Percentiles rank a stretch among this genome's conserved stretches.
Evolutionary conservation across 2,888 invertebrate species (phyloP).

Genomic region (Cremastobaeus sp.): DNA sequence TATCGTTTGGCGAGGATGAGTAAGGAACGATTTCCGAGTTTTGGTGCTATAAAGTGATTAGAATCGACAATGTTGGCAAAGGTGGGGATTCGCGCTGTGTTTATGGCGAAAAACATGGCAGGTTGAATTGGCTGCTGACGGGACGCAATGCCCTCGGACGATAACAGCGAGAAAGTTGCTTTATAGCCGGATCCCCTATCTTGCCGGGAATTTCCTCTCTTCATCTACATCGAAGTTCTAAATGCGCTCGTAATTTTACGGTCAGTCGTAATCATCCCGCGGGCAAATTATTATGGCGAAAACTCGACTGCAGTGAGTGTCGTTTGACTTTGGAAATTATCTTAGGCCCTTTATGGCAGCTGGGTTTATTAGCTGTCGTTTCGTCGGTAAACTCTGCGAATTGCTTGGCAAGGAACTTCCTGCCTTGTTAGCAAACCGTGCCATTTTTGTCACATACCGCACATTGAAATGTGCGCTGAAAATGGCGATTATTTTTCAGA

Average conservation of each 20-base stretch:
- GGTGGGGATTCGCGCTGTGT: slow-evolving; percentile 6
- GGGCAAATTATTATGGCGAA: slow-evolving; percentile 72
- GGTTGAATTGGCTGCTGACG: slow-evolving; percentile 43
- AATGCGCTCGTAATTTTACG: slow-evolving; percentile 71
- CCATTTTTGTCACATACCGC: too few species aligned
- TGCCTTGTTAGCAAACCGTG: too few species aligned
- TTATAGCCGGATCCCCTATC: slow-evolving; percentile 29
- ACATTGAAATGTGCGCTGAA: too few species aligned
- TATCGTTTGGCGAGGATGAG: too few species aligned
- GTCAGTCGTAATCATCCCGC: slow-evolving; percentile 70
- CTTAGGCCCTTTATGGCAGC: slow-evolving; percentile 68
- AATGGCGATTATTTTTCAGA: too few species aligned
- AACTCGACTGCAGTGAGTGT: slow-evolving; percentile 61
- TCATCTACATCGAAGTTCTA: slow-evolving; percentile 57
- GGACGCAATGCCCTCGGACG: slow-evolving; percentile 22
- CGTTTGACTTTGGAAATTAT: slow-evolving; percentile 66
- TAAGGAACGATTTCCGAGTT: too few species aligned
- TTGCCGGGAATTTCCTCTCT: slow-evolving; percentile 38
- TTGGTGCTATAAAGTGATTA: too few species aligned
- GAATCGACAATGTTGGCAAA: slow-evolving; percentile 14
- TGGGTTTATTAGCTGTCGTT: slow-evolving; percentile 73
- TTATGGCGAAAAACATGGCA: slow-evolving; percentile 18
- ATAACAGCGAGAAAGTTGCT: slow-evolving; percentile 45
- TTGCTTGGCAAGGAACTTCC: too few species aligned
- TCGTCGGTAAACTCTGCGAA: slow-evolving; percentile 61